Percentiles rank a stretch among this genome's conserved stretches.
Conservation (phyloP, 2,113 vertebrate genomes). For the Megaptera novaeangliae region DNA sequence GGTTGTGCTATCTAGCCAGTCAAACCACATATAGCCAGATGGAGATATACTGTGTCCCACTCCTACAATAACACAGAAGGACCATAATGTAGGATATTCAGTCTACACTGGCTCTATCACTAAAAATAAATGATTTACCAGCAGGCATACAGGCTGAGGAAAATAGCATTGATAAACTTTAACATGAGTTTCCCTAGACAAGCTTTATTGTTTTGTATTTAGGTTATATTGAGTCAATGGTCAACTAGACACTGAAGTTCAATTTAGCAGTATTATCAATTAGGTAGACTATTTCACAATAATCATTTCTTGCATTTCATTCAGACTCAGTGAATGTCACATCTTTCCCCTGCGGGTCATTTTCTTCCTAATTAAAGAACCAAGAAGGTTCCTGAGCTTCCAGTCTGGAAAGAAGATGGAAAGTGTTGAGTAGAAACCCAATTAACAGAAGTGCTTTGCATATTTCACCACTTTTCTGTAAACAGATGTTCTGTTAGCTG, state of each 20-base stretch:
- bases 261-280: neutral
- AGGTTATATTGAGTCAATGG: neutral
- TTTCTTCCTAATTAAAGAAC: neutral
- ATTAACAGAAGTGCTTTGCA: neutral
- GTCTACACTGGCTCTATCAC: neutral
- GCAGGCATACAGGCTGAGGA: neutral
- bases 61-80: neutral
- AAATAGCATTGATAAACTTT: slow-evolving; percentile 45
- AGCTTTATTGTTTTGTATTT: slow-evolving; percentile 3
- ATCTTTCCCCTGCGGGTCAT: neutral
- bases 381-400: neutral
- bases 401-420: neutral
- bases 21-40: neutral
- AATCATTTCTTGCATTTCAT: neutral
- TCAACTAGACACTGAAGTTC: neutral
- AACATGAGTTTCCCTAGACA: slow-evolving; percentile 7
- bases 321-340: neutral
- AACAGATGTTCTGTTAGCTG: slow-evolving; percentile 41
- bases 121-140: slow-evolving; percentile 28
- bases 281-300: neutral
- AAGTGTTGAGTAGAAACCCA: neutral
- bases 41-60: too few relatives aligned
- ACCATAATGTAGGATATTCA: neutral
- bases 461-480: slow-evolving; percentile 10
- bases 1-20: neutral